Base-by-base conservation (phyloP, 2,797 vertebrate species). In the Sebastes kiyomatsui region DNA sequence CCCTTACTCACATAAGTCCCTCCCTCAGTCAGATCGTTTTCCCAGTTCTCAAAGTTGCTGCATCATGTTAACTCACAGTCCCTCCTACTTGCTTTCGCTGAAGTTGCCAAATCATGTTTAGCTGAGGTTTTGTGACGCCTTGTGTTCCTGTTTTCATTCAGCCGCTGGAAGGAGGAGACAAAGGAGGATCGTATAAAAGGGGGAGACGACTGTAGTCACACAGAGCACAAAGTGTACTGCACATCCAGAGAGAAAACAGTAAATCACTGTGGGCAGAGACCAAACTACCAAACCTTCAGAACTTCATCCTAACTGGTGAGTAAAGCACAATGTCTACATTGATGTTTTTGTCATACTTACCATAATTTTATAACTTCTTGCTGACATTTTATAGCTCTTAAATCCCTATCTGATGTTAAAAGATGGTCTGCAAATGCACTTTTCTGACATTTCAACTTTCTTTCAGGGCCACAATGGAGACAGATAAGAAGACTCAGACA, bases 111-210 rank as follows among this genome's bases (percentile, higher is more conserved):
- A 68, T 95, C 93, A 95, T 84, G 93, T 84, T 95, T 91, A 87
- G 91, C 85, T 42, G 66, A 58, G 66, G 32, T 20, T 81, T 60
- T 62, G 66, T 74, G 77, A 81, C 58, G 46, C 74, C 1, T 33
- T 71, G 83, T 94, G 83, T 94, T 95, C 93, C 94, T 94, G 92
- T 94, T 95, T 93, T 90, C 68, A 65, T 77, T 83, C 80, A 64
- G 83, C 75, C 67, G 75, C 67, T 62, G 58, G 83, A 72, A 82
- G 93, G 93, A 86, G 93, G 90, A 87, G 92, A 81, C 85, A 64
- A 16, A 58, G 59, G 60, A 69, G 16, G 59, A 46, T 1, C 0
- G 0, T 93, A 93, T 94, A 95, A 91, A 93, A 81, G 42, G 49
- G n/a, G 20, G 30, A 66, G 32, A 81, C 18, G 55, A 8, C 20